Base-by-base conservation (phyloP, 2,888 invertebrate genomes). In the Serripes groenlandicus region DNA sequence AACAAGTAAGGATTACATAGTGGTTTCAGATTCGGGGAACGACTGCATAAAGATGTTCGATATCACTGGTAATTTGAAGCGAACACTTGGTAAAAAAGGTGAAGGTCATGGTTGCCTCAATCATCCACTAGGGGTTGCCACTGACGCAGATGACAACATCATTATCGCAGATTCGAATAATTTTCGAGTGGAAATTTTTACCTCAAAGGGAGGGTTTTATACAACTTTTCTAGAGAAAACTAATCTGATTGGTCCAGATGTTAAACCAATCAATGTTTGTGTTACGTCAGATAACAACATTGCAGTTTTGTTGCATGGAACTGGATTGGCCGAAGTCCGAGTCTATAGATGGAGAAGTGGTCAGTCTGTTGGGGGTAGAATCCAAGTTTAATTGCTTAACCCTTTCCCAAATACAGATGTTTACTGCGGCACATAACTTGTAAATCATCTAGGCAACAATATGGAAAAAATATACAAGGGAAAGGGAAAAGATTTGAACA, bases 121-220 rank as follows among this genome's bases (percentile, higher is more conserved):
- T 11, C 81, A 84, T 11, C 94, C 94, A 3, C 85, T 91, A 72
- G 94, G 94, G 15, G 75, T 94, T 1, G 90, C 92, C 54, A 85
- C 88, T 1, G 93, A 93, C 69, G 70, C 74, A 3, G 78, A 87
- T 5, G 88, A 91, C 72, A 93, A 93, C 58, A 91, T 94, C 49
- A 86, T 93, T 23, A 90, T 94, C 5, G 93, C 93, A 4, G 94
- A 94, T 82, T 87, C 88, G 21, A 91, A 91, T 15, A 93, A 94
- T 81, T 90, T 83, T 58, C 71, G 93, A 35, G 92, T 94, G 21
- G 92, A 93, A 80, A 88, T 90, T 42, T 93, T 91, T 73, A 86
- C 86, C 5, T 79, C 83, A n/a, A 89, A 89, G 70, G 93, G 93
- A 3, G 54, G 74, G 15, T 91, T 89, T 74, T 71, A 89, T 15